These are phyloP conservation scores for Orientallactaga sibirica DNA, from an alignment of 2,797 vertebrate genomes.

Conservation along the genomic window DNA sequence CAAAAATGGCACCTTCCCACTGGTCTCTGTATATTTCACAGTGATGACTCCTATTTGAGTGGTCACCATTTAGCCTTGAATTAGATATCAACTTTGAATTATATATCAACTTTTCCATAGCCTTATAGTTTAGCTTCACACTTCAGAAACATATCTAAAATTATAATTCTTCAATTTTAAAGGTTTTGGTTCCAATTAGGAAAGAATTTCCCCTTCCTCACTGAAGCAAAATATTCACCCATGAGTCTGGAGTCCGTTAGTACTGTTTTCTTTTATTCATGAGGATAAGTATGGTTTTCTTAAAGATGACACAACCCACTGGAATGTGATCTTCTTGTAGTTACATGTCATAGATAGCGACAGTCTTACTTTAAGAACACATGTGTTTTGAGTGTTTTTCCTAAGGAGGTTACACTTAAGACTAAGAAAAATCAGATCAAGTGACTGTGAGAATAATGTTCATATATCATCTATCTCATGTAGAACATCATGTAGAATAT, in stretches of 20 bases:
- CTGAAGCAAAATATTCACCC: background rate
- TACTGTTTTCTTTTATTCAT: constrained; percentile 23
- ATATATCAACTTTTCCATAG: background rate
- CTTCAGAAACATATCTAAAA: constrained; percentile 44
- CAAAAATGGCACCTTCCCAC: background rate
- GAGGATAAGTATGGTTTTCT: constrained; percentile 4
- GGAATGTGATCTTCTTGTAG: constrained; percentile 32
- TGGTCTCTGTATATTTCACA: background rate
- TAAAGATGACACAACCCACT: background rate
- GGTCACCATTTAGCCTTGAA: background rate
- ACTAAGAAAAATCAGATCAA: constrained; percentile 61
- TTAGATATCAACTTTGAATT: background rate
- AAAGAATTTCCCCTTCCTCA: constrained; percentile 12
- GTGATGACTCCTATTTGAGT: background rate
- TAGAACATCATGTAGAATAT: constrained; percentile 4
- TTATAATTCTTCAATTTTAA: constrained; percentile 28
- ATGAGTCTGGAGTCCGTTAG: background rate
- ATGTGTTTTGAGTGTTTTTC: background rate
- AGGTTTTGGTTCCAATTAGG: background rate
- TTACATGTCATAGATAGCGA: background rate
- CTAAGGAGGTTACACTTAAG: constrained; percentile 30
- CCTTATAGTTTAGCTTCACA: background rate
- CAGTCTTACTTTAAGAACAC: constrained; percentile 12
- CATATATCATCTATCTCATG: constrained; percentile 18
- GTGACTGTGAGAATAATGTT: background rate